These are phyloP conservation scores for Boloria euphrosyne DNA, from an alignment of 2,888 invertebrate genomes.

Conservation along the genomic window DNA sequence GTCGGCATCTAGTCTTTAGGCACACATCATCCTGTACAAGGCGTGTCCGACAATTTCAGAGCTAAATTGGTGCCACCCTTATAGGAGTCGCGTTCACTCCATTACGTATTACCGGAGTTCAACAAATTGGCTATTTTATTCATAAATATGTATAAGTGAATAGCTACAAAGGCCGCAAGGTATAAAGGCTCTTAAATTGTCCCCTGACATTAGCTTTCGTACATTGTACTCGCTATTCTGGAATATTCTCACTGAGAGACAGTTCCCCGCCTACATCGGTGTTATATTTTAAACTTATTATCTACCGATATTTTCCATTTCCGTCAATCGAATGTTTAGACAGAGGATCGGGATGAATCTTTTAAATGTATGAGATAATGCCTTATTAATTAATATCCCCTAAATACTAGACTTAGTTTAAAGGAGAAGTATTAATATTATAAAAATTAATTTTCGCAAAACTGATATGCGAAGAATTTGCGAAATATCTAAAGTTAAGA, in stretches of 20 bases:
- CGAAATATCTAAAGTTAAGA: no score
- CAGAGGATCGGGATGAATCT: no score
- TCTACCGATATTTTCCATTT: background rate
- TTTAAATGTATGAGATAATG: no score
- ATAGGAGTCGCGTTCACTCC: conserved; percentile 45
- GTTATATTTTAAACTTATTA: background rate
- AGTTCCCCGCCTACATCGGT: conserved; percentile 2
- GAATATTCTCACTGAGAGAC: background rate
- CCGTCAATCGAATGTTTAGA: no score
- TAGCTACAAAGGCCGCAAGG: conserved; percentile 62
- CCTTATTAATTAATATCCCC: no score
- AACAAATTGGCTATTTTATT: conserved; percentile 60
- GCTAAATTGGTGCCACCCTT: conserved; percentile 59
- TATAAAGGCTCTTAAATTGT: conserved; percentile 70
- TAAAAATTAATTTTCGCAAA: background rate
- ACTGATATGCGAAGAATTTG: background rate
- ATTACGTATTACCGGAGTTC: conserved; percentile 22
- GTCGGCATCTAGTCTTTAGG: conserved; percentile 27
- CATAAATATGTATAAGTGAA: conserved; percentile 71
- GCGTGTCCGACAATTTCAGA: conserved; percentile 52
- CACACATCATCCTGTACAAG: conserved; percentile 48
- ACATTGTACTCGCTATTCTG: conserved; percentile 25
- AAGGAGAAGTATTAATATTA: no score
- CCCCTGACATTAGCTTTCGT: conserved; percentile 48
- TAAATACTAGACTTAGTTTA: no score